Evolutionary conservation across 2,113 vertebrate genomes (phyloP).

Genomic region (Syngnathus typhle): DNA sequence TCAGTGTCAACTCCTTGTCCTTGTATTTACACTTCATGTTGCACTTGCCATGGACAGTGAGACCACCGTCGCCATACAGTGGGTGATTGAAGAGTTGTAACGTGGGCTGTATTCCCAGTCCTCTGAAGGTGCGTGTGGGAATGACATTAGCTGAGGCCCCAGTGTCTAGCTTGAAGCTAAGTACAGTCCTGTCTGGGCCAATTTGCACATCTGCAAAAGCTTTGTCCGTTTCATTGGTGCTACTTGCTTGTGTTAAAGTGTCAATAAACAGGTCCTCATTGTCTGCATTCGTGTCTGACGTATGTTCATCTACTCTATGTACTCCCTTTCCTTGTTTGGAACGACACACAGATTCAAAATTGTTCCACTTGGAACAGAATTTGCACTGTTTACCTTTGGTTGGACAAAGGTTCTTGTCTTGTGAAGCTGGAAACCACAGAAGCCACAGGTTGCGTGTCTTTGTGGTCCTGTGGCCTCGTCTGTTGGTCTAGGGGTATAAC

Average conservation of each 20-base stretch:
- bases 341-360: conserved; percentile 27
- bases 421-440: conserved; percentile 17
- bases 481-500: not conserved
- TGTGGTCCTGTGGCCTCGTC: not conserved
- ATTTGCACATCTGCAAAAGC: not conserved
- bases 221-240: too few relatives aligned
- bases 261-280: conserved; percentile 20
- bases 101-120: not conserved
- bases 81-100: not conserved
- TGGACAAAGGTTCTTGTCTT: conserved; percentile 14
- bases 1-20: not conserved
- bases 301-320: conserved; percentile 9
- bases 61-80: conserved; percentile 8
- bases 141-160: conserved; percentile 15
- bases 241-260: conserved; percentile 5
- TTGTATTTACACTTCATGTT: conserved; percentile 13
- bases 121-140: not conserved
- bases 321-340: conserved; percentile 4
- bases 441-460: not conserved
- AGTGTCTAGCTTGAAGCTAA: not conserved
- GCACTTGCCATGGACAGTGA: conserved; percentile 4
- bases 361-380: conserved; percentile 26
- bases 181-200: not conserved
- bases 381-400: conserved; percentile 28
- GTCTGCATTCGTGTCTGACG: not conserved